Base-by-base conservation (phyloP, 1,140 invertebrate species). In the Tribolium castaneum region DNA sequence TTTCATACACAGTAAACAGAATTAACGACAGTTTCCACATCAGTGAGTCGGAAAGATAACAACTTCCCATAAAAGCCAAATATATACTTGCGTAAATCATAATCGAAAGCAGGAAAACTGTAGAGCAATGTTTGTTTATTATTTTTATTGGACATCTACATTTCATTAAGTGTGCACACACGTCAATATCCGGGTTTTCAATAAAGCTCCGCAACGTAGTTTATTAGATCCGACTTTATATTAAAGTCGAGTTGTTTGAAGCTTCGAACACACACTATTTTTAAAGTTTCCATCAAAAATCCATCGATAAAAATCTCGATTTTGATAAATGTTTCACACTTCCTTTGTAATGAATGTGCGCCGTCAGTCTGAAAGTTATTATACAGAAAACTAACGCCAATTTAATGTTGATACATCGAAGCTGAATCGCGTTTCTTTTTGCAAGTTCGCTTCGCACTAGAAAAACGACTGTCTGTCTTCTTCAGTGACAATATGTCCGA, bases 381-480 rank as follows among this genome's bases (percentile, higher is more conserved):
- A 52, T 12, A 13, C 13, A 14, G 51, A 19, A 45, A 52, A 19
- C 51, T 52, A 16, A 52, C 51, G 51, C 51, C n/a, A 14, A n/a
- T 52, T 52, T 52, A 52, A 13, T 52, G 13, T 13, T 52, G 13
- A 52, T 7, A 19, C 39, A 45, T 45, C 9, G n/a, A 45, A 45
- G 12, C 51, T 52, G 12, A 14, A 14, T 50, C 51, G 6, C n/a
- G 13, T 16, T 19, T 19, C 12, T 52, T 19, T 13, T 52, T 7
- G 16, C 7, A 9, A 9, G 5, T 50, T 10, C 49, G 13, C 10
- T 50, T 50, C 49, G 16, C 3, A n/a, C 13, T 6, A 52, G 51
- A 52, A 52, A 52, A 52, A 52, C 51, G 51, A 52, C 51, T 19
- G 12, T 52, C 51, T 52, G 51, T 52, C 51, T 52, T 52, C 51